Evolutionary conservation across 2,888 invertebrate species (phyloP), one percentile per base, ranked within the genome.

Genomic region (Malacosoma neustria): DNA sequence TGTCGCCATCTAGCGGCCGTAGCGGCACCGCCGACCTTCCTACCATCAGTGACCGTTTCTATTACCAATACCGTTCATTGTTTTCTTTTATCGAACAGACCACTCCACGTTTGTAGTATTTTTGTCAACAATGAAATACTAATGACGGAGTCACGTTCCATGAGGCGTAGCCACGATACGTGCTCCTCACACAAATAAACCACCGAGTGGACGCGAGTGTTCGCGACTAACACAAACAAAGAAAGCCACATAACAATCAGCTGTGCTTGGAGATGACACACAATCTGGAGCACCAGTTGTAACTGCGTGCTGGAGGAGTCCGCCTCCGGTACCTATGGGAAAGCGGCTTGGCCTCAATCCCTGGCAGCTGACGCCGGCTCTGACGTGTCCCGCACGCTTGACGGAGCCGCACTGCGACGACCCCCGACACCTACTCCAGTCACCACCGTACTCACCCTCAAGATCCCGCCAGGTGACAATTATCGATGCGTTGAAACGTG

Each of bases 291-390:
- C 32, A 32, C 14, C 14, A 13, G 13, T 32, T 32, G 9, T 32
- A 14, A 32, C 13, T 13, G 32, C 32, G 13, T 11, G 13, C 32
- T 13, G n/a, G 32, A 12, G 30, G 30, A 30, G 15, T 32, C 30
- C 30, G 32, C 42, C 46, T 45, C 43, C 36, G 35, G 43, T 50
- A 46, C 39, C 45, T 41, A 54, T 56, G 65, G 64, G 68, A 63
- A 68, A 64, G 72, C 64, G 54, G 58, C 56, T 51, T 62, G 64
- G 59, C 60, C 61, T 55, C 61, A 48, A 51, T 62, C 64, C 58
- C 22, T 48, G 38, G 39, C 44, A 49, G 58, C 48, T 50, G 50
- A 54, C 49, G 58, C 44, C 35, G 22, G 22, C n/a, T 36, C 48
- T 57, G 56, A 54, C 60, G 60, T 56, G 56, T 56, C 53, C 22